Evolutionary conservation across 2,113 vertebrate genomes (phyloP).

Genomic region (Gulo gulo): DNA sequence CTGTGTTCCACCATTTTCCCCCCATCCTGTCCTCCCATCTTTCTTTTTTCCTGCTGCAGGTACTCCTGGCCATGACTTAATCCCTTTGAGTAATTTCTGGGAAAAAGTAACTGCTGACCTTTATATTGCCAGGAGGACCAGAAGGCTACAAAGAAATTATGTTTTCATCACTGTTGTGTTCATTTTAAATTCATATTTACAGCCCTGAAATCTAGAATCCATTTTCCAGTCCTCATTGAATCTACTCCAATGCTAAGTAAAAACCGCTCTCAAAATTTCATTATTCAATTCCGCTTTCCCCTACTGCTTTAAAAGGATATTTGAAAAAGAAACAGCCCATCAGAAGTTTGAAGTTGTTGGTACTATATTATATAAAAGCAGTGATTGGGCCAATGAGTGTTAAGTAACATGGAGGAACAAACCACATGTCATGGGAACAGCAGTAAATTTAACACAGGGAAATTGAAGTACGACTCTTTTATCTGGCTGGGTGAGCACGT

Average conservation of each 20-base stretch:
- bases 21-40: not conserved
- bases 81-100: not conserved
- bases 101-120: not conserved
- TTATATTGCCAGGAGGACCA: not conserved
- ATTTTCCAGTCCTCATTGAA: not conserved
- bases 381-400: slow-evolving; percentile 71
- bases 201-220: not conserved
- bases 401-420: slow-evolving; percentile 67
- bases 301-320: not conserved
- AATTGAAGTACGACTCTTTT: slow-evolving; percentile 75
- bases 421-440: slow-evolving; percentile 24
- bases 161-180: slow-evolving; percentile 17
- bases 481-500: slow-evolving; percentile 62
- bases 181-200: not conserved
- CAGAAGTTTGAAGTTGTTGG: slow-evolving; percentile 34
- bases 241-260: not conserved
- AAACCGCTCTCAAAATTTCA: not conserved
- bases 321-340: not conserved
- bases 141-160: not conserved
- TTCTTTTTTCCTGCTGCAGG: not conserved
- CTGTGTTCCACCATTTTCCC: not conserved
- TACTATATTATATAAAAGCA: slow-evolving; percentile 51
- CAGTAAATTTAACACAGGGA: slow-evolving; percentile 72
- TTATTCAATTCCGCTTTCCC: not conserved
- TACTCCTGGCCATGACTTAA: not conserved